Percentiles rank a stretch among this genome's conserved stretches.
These are phyloP conservation scores for Physocephala rufipes DNA, from an alignment of 2,888 invertebrate genomes.

Conservation along the genomic window DNA sequence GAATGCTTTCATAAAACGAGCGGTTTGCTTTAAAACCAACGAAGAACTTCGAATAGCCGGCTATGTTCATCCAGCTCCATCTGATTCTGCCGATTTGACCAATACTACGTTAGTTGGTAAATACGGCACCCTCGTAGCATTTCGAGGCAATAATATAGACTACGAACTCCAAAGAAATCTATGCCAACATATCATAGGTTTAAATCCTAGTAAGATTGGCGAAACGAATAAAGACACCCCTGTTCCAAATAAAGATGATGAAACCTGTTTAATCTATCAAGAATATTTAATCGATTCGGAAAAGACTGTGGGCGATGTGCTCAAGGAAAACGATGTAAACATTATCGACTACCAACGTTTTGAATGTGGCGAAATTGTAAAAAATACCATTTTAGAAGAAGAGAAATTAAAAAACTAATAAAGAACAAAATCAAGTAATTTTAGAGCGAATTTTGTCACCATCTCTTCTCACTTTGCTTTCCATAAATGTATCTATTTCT, in stretches of 20 bases:
- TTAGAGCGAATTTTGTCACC: neutral
- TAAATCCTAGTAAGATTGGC: constrained; percentile 83
- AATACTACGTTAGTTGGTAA: constrained; percentile 75
- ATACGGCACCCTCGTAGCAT: constrained; percentile 85
- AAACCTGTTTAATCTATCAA: constrained; percentile 83
- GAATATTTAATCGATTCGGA: constrained; percentile 85
- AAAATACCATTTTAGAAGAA: constrained; percentile 51
- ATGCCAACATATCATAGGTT: constrained; percentile 93
- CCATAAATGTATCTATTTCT: no score
- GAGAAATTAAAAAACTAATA: constrained; percentile 53
- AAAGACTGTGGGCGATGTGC: constrained; percentile 76
- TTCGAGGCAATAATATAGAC: constrained; percentile 68
- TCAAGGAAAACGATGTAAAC: constrained; percentile 73
- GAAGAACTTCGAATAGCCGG: constrained; percentile 71
- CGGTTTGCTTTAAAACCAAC: constrained; percentile 76
- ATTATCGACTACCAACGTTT: constrained; percentile 86
- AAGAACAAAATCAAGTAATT: neutral
- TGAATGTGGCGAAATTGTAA: constrained; percentile 80
- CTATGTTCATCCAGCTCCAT: constrained; percentile 79
- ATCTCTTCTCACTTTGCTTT: no score
- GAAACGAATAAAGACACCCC: constrained; percentile 72
- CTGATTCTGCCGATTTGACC: constrained; percentile 57
- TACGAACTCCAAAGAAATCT: constrained; percentile 73
- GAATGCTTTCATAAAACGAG: constrained; percentile 84
- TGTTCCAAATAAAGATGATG: constrained; percentile 75